Percentiles rank a stretch among this genome's conserved stretches.
These are phyloP conservation scores for Axis porcinus DNA, from an alignment of 2,113 vertebrate genomes.

Conservation along the genomic window DNA sequence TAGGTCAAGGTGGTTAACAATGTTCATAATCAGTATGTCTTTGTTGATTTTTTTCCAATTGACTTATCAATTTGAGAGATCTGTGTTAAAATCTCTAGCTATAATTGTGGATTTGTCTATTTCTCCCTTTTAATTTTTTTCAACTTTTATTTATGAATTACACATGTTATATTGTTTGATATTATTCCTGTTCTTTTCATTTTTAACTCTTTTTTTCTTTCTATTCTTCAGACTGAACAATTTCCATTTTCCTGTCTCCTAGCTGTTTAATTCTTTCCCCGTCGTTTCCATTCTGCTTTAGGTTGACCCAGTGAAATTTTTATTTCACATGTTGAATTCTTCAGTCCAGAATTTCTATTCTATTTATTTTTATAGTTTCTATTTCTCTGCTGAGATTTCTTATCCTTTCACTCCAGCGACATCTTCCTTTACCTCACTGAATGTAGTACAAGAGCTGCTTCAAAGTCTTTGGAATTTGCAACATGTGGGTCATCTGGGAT, in stretches of 20 bases:
- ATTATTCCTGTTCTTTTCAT: neutral
- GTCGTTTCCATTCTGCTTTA: neutral
- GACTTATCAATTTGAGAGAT: neutral
- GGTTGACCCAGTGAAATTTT: neutral
- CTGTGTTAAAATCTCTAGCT: neutral
- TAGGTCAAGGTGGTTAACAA: neutral
- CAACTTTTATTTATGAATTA: slow-evolving; percentile 16
- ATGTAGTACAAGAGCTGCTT: neutral
- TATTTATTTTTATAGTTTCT: neutral
- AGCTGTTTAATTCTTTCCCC: neutral
- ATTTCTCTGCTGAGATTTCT: neutral
- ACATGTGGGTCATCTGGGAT: neutral
- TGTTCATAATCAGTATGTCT: neutral
- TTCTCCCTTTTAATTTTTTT: neutral
- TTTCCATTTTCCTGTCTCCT: neutral
- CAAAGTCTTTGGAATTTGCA: neutral
- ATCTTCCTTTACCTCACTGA: neutral
- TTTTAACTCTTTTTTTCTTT: neutral
- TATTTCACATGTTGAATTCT: neutral
- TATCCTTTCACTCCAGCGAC: neutral
- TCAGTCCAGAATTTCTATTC: neutral
- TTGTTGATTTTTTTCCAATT: neutral
- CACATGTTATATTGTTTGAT: neutral
- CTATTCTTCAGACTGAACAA: neutral
- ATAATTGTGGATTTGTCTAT: neutral